These are phyloP conservation scores for Progne subis DNA, from an alignment of 2,113 vertebrate genomes.

Conservation along the genomic window DNA sequence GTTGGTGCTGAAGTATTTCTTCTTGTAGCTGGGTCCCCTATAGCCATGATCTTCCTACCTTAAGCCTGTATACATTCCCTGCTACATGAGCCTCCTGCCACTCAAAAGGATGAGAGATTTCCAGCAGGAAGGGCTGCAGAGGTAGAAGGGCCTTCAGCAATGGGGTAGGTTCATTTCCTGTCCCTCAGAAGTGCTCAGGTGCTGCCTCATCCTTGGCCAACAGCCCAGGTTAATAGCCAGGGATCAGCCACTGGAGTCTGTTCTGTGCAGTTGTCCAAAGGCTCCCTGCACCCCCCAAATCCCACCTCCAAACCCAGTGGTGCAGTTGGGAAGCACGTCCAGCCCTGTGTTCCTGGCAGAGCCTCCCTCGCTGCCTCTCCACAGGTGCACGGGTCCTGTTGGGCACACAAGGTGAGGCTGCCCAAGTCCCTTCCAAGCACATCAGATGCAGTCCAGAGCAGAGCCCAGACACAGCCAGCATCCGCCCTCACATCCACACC, in stretches of 20 bases:
- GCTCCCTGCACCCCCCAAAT: background rate
- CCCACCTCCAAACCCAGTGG: background rate
- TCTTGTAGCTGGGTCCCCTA: background rate
- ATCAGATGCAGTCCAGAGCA: fast-evolving
- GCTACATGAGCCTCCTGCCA: background rate
- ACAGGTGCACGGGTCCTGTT: background rate
- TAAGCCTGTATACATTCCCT: fast-evolving
- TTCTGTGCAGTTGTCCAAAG: background rate
- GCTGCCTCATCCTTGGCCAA: background rate
- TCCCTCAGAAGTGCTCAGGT: background rate
- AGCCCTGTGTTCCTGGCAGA: background rate
- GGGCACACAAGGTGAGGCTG: background rate
- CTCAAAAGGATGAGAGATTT: background rate
- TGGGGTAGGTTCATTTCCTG: background rate
- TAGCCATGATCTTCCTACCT: background rate
- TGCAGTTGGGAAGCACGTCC: background rate
- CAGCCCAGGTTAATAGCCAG: background rate
- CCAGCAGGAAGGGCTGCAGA: background rate
- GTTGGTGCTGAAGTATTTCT: background rate
- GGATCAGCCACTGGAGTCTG: background rate
- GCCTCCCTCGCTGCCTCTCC: background rate
- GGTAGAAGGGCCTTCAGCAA: background rate
- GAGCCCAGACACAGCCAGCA: background rate
- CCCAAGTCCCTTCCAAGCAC: background rate
- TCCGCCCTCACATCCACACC: background rate